Evolutionary conservation across 2,888 invertebrate genomes (phyloP), one percentile per base, ranked within the genome.

Genomic region (Lathronympha strigana): DNA sequence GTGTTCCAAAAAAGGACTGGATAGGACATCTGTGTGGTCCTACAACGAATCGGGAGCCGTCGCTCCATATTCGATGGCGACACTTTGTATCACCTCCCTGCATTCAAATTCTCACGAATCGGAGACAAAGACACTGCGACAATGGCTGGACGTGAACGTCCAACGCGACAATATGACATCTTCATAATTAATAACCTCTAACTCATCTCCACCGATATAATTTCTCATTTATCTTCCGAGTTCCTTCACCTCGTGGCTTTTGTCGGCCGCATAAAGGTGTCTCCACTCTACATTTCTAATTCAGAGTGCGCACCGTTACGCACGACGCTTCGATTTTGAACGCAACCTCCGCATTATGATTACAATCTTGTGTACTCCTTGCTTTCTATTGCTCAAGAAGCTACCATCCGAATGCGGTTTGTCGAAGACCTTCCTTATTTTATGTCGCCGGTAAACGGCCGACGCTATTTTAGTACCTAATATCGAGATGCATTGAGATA

Each of bases 121-220:
- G 80, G 73, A 88, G 86, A 91, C 91, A 90, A 91, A 90, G 81
- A 78, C 57, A 38, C 69, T 58, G 61, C 77, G 74, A 90, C 89
- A 90, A 90, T 86, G 73, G 71, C 71, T 66, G 79, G 85, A 87
- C 90, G 90, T 88, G 88, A 86, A 83, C 79, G 83, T 75, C 78
- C 74, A 74, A 73, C 77, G 82, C 81, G 88, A 88, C 90, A 87
- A 86, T 89, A 84, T 90, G 91, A 88, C 91, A 87, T 81, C 88
- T 88, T 85, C 86, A 89, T 91, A 91, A 91, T 91, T 92, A 92
- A 92, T 92, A 90, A 88, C 91, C 87, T 86, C 84, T 83, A 86
- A 83, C 83, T 88, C 88, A 90, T 91, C 88, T 86, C 81, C 76
- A 82, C 86, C 86, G 87, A 91, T 92, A 91, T 90, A 88, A 91